Evolutionary conservation across 2,888 invertebrate species (phyloP).

Genomic region (Hirtodrosophila cameraria): DNA sequence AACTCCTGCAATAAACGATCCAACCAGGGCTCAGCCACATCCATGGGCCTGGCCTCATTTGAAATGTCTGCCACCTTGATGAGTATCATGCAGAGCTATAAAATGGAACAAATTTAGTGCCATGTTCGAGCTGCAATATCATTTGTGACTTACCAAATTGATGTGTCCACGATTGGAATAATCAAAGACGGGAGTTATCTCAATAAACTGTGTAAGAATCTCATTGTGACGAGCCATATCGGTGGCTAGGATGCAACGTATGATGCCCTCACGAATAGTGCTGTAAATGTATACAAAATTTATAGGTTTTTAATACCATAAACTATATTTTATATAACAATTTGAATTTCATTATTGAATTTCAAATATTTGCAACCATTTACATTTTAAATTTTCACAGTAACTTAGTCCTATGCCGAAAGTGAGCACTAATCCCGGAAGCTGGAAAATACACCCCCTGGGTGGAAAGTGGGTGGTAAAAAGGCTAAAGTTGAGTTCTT

Average conservation of each 20-base stretch:
- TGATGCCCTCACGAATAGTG: slow-evolving; percentile 90
- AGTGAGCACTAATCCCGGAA: too few species aligned
- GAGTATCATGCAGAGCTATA: slow-evolving; percentile 90
- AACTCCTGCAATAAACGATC: slow-evolving; percentile 89
- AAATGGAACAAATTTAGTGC: neutral
- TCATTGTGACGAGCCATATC: slow-evolving; percentile 93
- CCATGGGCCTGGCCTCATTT: slow-evolving; percentile 92
- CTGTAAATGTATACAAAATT: slow-evolving; percentile 73
- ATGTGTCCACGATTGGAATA: slow-evolving; percentile 88
- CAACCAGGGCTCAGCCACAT: slow-evolving; percentile 93
- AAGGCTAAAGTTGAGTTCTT: too few species aligned
- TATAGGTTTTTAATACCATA: too few species aligned
- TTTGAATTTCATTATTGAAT: too few species aligned
- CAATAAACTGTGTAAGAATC: slow-evolving; percentile 89
- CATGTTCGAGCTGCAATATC: too few species aligned
- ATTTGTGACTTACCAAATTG: slow-evolving; percentile 88
- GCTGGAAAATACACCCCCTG: too few species aligned
- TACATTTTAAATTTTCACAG: too few species aligned
- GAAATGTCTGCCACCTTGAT: slow-evolving; percentile 94
- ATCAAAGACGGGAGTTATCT: slow-evolving; percentile 88
- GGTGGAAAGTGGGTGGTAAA: too few species aligned
- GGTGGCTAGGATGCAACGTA: slow-evolving; percentile 90
- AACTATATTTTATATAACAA: neutral
- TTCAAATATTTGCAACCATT: too few species aligned
- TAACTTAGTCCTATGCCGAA: too few species aligned